Evolutionary conservation across 2,888 invertebrate species (phyloP).

Genomic region (Drosophila macrospina): DNA sequence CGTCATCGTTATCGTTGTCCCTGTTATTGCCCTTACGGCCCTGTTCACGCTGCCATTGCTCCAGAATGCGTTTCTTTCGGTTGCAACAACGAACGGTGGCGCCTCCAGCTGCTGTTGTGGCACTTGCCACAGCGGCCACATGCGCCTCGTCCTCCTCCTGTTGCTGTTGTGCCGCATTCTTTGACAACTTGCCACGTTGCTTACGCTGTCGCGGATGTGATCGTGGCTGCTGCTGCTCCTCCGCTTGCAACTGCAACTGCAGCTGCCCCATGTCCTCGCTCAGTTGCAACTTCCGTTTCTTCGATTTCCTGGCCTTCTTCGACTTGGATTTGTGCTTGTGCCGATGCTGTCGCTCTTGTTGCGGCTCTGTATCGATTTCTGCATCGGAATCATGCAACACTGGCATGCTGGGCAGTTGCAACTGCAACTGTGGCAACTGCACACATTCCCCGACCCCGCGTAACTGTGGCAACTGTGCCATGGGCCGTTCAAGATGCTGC

Average conservation of each 20-base stretch:
- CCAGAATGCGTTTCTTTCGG: slow-evolving; percentile 45
- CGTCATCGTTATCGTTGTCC: neutral
- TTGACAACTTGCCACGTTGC: too few species aligned
- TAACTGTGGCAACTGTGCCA: neutral
- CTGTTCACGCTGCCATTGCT: slow-evolving; percentile 39
- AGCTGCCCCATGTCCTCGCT: neutral
- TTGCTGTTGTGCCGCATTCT: neutral
- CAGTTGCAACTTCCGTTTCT: neutral
- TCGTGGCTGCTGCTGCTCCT: neutral
- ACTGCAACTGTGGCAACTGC: too few species aligned
- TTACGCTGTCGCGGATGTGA: neutral
- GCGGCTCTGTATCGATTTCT: neutral
- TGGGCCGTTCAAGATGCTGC: neutral
- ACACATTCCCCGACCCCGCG: neutral
- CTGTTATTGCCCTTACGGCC: neutral
- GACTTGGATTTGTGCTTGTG: slow-evolving; percentile 36
- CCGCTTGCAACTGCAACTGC: neutral
- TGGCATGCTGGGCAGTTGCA: slow-evolving; percentile 39
- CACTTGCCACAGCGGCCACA: neutral
- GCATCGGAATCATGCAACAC: slow-evolving; percentile 7
- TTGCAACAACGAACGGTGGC: slow-evolving; percentile 12
- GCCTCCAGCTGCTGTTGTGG: neutral
- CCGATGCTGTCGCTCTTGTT: neutral
- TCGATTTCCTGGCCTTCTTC: slow-evolving; percentile 8
- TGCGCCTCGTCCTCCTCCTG: neutral